Percentiles rank a stretch among this genome's conserved stretches.
Evolutionary conservation across 2,888 invertebrate species (phyloP).

Genomic region (Cantharis rustica): DNA sequence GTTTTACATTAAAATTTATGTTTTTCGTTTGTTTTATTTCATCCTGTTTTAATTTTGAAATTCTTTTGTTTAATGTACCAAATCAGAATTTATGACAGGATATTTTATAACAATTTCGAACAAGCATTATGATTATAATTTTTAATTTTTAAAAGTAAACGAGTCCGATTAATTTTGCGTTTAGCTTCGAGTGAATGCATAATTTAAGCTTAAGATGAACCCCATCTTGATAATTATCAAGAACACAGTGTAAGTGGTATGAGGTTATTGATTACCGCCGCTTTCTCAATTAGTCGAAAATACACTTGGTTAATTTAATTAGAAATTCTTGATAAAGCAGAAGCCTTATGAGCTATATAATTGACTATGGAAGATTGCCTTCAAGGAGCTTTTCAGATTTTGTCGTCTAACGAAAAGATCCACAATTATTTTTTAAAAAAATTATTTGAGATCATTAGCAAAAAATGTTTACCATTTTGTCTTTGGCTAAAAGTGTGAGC

Average conservation of each 20-base stretch:
- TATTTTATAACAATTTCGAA: not conserved
- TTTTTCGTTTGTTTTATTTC: not conserved
- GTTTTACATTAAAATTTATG: not conserved
- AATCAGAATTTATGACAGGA: not conserved
- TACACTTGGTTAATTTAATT: slow-evolving; percentile 37
- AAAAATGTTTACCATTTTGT: no score
- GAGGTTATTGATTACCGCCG: slow-evolving; percentile 31
- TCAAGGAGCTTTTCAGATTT: not conserved
- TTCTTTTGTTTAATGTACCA: not conserved
- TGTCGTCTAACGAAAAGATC: not conserved
- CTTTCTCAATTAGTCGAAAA: slow-evolving; percentile 31
- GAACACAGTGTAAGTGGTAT: slow-evolving; percentile 7
- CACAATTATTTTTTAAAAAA: not conserved
- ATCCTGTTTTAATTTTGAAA: not conserved
- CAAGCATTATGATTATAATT: not conserved
- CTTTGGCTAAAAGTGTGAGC: no score
- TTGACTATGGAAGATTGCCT: slow-evolving; percentile 7
- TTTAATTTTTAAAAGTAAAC: not conserved
- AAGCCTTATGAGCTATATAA: slow-evolving; percentile 8
- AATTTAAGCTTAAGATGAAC: slow-evolving; percentile 9
- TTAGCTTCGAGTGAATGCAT: not conserved
- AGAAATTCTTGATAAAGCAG: slow-evolving; percentile 22
- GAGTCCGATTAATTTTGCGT: not conserved
- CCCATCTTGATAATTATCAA: slow-evolving; percentile 11
- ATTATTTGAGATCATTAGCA: not conserved